Percentiles rank a stretch among this genome's conserved stretches.
Evolutionary conservation across 1,140 invertebrate species (phyloP).

Genomic region (Arctopsyche grandis): DNA sequence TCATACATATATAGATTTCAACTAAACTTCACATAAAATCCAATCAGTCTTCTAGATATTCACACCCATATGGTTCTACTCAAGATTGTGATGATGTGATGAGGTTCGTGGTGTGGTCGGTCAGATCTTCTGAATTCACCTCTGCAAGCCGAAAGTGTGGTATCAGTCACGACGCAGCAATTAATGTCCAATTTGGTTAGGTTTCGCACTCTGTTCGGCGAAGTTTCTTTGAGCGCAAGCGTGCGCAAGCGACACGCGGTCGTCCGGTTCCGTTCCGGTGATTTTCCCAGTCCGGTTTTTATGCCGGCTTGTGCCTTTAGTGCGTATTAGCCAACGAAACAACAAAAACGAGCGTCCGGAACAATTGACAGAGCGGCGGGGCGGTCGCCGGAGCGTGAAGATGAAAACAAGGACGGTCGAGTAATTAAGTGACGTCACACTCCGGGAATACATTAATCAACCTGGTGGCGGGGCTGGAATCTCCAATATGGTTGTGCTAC

Average conservation of each 20-base stretch:
- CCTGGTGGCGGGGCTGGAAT: background rate
- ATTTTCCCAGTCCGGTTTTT: background rate
- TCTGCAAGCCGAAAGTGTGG: background rate
- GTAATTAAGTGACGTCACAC: slow-evolving; percentile 45
- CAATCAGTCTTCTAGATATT: no score
- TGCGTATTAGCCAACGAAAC: slow-evolving; percentile 12
- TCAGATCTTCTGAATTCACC: no score
- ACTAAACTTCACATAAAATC: no score
- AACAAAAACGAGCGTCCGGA: slow-evolving; percentile 22
- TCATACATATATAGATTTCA: no score
- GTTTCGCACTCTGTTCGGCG: background rate
- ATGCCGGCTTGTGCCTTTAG: background rate
- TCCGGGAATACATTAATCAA: slow-evolving; percentile 44
- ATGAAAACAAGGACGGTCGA: slow-evolving; percentile 46
- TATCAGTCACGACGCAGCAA: background rate
- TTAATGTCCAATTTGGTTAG: background rate
- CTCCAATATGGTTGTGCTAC: background rate
- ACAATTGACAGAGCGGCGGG: slow-evolving; percentile 16
- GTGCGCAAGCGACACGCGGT: background rate
- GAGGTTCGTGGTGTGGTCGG: no score
- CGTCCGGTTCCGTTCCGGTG: background rate
- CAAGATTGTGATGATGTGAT: no score
- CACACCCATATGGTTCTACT: no score
- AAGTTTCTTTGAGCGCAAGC: background rate
- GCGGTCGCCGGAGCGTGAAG: slow-evolving; percentile 41